A percentile compares a stretch with the other conserved stretches of the same genome.
These are phyloP conservation scores for Zoanthus solanderi DNA, from an alignment of 92 coral and sea anemone genomes.

Conservation along the genomic window DNA sequence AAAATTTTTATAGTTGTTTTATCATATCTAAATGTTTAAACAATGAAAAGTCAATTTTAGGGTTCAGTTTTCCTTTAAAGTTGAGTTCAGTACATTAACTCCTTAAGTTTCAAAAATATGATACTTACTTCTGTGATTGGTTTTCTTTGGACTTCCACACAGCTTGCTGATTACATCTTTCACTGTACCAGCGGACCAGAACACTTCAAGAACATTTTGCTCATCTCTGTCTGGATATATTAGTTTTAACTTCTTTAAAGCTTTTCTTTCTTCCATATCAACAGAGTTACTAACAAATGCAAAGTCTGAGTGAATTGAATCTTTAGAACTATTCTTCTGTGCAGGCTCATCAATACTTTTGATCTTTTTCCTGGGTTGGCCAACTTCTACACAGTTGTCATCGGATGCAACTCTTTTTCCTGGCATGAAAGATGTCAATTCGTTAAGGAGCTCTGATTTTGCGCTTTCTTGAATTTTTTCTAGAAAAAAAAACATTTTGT, in stretches of 20 bases:
- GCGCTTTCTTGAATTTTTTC: neutral
- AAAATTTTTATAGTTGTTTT: too few species aligned
- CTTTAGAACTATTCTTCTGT: neutral
- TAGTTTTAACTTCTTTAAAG: neutral
- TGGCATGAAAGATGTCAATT: neutral
- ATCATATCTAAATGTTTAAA: too few species aligned
- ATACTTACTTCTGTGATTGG: neutral
- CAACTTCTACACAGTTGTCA: neutral
- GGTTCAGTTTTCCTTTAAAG: too few species aligned
- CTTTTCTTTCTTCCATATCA: neutral
- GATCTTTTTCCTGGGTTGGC: conserved; percentile 15
- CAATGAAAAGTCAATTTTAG: too few species aligned
- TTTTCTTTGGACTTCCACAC: conserved; percentile 9
- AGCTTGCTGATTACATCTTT: neutral
- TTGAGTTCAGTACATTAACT: too few species aligned
- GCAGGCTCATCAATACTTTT: neutral
- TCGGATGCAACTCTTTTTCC: conserved; percentile 7
- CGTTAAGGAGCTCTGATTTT: neutral
- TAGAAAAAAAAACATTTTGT: neutral
- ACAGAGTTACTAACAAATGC: neutral
- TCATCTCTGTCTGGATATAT: neutral
- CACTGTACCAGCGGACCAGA: conserved; percentile 1
- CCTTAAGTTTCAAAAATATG: too few species aligned
- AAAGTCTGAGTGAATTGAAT: neutral
- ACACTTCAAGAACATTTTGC: neutral